Evolutionary conservation across 2,888 invertebrate genomes (phyloP).

Genomic region (Neria commutata): DNA sequence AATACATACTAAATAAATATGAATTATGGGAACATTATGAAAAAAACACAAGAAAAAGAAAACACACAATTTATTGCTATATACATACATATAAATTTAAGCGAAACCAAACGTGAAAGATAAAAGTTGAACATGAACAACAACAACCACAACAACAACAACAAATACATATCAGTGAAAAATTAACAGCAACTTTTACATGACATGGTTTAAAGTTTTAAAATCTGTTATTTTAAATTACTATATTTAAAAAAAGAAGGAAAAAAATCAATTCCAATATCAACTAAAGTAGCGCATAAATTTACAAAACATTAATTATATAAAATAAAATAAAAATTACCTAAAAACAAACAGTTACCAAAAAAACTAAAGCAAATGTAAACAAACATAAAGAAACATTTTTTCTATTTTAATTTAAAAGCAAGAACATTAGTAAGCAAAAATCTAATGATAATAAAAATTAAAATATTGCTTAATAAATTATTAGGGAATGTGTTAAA

Average conservation of each 20-base stretch:
- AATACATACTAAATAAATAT: conserved; percentile 51
- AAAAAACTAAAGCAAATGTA: conserved; percentile 15
- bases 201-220: conserved; percentile 15
- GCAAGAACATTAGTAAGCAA: neutral
- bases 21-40: conserved; percentile 59
- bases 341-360: conserved; percentile 32
- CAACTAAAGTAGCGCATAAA: conserved; percentile 23
- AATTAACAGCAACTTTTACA: conserved; percentile 34
- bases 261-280: conserved; percentile 30
- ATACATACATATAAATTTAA: neutral
- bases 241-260: neutral
- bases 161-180: conserved; percentile 39
- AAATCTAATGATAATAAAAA: conserved; percentile 3
- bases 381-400: neutral
- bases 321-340: conserved; percentile 20
- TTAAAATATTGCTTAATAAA: conserved; percentile 14
- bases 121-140: too few species aligned
- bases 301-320: conserved; percentile 20
- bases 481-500: neutral
- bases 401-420: neutral
- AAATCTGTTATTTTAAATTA: conserved; percentile 28
- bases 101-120: neutral
- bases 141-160: conserved; percentile 18
- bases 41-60: conserved; percentile 32
- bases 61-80: conserved; percentile 28